Evolutionary conservation across 2,113 vertebrate species (phyloP).

Genomic region (Lathamus discolor): DNA sequence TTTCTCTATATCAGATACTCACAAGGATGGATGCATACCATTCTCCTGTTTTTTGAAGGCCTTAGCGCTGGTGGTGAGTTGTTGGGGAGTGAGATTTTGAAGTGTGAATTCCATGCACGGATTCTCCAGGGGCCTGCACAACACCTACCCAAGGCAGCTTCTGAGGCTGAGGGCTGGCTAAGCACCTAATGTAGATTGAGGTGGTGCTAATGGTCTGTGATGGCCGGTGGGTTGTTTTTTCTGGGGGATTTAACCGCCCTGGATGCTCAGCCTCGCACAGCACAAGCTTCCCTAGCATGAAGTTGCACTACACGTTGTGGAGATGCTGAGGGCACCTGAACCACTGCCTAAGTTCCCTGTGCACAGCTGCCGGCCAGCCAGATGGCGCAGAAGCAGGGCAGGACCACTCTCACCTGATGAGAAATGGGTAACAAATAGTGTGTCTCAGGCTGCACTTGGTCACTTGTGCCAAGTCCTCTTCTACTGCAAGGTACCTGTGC

Average conservation of each 20-base stretch:
- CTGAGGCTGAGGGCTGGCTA: background rate
- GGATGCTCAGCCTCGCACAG: background rate
- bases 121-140: background rate
- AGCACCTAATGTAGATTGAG: background rate
- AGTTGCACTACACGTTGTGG: background rate
- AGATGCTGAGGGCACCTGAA: background rate
- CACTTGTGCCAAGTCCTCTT: background rate
- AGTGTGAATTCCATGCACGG: background rate
- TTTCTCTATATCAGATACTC: background rate
- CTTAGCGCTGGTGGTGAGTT: background rate
- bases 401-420: background rate
- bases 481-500: background rate
- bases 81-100: background rate
- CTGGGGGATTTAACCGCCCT: background rate
- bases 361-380: background rate
- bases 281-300: background rate
- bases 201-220: background rate
- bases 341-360: background rate
- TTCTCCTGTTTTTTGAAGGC: background rate
- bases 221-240: background rate
- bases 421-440: background rate
- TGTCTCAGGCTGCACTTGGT: background rate
- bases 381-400: background rate
- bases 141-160: background rate
- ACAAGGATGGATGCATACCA: background rate